Evolutionary conservation across 2,888 invertebrate species (phyloP).

Genomic region (Himalopsyche japonica): DNA sequence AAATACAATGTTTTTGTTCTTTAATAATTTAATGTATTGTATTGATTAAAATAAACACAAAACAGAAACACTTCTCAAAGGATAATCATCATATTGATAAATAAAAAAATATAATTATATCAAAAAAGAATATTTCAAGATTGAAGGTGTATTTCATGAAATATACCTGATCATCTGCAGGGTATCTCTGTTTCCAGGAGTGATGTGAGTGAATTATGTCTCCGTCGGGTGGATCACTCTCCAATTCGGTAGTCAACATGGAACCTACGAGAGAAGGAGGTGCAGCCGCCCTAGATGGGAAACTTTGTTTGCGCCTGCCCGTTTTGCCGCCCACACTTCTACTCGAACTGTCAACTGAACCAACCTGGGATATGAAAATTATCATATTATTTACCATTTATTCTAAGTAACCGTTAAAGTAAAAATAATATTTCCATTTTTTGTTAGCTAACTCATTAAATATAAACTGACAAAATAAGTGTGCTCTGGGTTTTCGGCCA

Average conservation of each 20-base stretch:
- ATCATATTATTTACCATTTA: too few relatives aligned
- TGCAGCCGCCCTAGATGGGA: conserved; percentile 71
- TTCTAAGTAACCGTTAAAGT: too few relatives aligned
- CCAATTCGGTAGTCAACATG: not conserved
- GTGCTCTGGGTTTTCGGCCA: too few relatives aligned
- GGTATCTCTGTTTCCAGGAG: conserved; percentile 28
- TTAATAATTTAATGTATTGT: too few relatives aligned
- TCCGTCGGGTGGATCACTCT: conserved; percentile 6
- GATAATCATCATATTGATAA: too few relatives aligned
- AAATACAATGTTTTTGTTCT: too few relatives aligned
- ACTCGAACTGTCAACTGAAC: conserved; percentile 44
- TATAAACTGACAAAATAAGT: too few relatives aligned
- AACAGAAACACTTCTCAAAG: too few relatives aligned
- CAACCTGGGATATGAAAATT: conserved; percentile 13
- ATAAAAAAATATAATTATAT: too few relatives aligned
- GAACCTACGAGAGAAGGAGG: conserved; percentile 48
- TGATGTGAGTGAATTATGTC: not conserved
- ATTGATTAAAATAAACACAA: too few relatives aligned
- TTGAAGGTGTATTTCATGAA: not conserved
- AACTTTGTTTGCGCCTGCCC: conserved; percentile 80
- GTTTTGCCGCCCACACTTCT: conserved; percentile 58
- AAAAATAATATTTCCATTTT: too few relatives aligned
- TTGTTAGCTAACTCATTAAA: too few relatives aligned
- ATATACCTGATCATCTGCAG: conserved; percentile 33
- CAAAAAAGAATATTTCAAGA: not conserved